phyloP scores from a whole-genome alignment of 1,140 invertebrate genomes.

The Neodiprion pinetum region DNA sequence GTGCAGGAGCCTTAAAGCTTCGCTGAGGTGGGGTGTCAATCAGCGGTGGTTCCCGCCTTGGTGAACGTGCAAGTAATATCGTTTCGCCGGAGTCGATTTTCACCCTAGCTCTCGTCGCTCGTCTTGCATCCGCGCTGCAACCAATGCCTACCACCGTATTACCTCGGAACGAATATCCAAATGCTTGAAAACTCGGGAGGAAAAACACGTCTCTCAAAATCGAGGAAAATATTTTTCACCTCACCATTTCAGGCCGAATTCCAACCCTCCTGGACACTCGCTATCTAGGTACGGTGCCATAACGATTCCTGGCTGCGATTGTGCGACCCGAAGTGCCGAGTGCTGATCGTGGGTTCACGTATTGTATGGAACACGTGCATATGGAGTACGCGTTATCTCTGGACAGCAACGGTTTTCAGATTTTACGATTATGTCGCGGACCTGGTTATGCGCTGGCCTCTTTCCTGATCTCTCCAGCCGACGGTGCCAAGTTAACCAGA shows the following conservation, averaged over 20 bases:
- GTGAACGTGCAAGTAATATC: neutral
- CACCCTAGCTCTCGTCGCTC: neutral
- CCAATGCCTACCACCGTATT: too few relatives aligned
- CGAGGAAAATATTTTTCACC: too few relatives aligned
- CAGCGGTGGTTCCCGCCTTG: neutral
- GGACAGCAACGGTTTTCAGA: slow-evolving; percentile 34
- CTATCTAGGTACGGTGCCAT: too few relatives aligned
- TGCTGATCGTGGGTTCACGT: too few relatives aligned
- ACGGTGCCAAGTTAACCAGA: slow-evolving; percentile 20
- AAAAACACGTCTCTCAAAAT: too few relatives aligned
- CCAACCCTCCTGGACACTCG: too few relatives aligned
- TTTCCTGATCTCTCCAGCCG: slow-evolving; percentile 26
- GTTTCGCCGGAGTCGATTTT: too few relatives aligned
- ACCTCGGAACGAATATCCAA: too few relatives aligned
- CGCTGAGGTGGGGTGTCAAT: neutral
- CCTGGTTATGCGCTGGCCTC: slow-evolving; percentile 36
- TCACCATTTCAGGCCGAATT: too few relatives aligned
- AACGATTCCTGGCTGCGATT: too few relatives aligned
- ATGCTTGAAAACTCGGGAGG: too few relatives aligned
- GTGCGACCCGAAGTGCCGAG: too few relatives aligned
- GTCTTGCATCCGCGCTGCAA: neutral
- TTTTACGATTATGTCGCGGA: slow-evolving; percentile 37
- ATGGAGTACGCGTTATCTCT: slow-evolving; percentile 36
- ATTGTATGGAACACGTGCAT: slow-evolving; percentile 21
- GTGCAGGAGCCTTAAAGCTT: neutral